These are phyloP conservation scores for Torymus texanus DNA, from an alignment of 2,888 invertebrate genomes.

Conservation along the genomic window DNA sequence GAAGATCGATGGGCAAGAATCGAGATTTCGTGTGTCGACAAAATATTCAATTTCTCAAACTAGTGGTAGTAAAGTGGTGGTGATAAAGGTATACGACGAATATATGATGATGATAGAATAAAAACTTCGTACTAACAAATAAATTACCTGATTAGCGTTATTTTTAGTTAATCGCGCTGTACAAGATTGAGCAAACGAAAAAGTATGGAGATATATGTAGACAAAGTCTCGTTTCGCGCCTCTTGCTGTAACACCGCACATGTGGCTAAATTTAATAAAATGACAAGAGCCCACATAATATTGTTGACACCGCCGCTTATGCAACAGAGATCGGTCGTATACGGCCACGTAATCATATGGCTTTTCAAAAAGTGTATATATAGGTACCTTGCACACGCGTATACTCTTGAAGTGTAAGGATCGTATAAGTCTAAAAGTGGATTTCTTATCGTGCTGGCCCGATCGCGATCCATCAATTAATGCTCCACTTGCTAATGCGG, in stretches of 20 bases:
- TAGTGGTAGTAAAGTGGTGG: too few species aligned
- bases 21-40: constrained; percentile 16
- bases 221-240: neutral
- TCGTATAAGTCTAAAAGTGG: neutral
- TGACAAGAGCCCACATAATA: constrained; percentile 26
- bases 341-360: constrained; percentile 16
- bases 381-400: too few species aligned
- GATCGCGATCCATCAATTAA: constrained; percentile 23
- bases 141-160: neutral
- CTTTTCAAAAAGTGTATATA: constrained; percentile 7
- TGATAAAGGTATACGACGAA: too few species aligned
- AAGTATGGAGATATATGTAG: neutral
- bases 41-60: constrained; percentile 19
- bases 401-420: too few species aligned
- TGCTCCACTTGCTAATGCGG: constrained; percentile 1
- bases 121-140: too few species aligned
- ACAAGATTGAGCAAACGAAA: neutral
- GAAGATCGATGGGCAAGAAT: neutral
- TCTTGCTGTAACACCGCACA: constrained; percentile 3
- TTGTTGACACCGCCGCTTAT: neutral
- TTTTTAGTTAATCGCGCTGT: constrained; percentile 7
- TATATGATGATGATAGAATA: too few species aligned
- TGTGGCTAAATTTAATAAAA: constrained; percentile 42
- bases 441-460: neutral
- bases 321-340: constrained; percentile 18